Percentiles rank a stretch among this genome's conserved stretches.
phyloP scores from a whole-genome alignment of 2,888 invertebrate species.

The Agonopterix alstromeriana region DNA sequence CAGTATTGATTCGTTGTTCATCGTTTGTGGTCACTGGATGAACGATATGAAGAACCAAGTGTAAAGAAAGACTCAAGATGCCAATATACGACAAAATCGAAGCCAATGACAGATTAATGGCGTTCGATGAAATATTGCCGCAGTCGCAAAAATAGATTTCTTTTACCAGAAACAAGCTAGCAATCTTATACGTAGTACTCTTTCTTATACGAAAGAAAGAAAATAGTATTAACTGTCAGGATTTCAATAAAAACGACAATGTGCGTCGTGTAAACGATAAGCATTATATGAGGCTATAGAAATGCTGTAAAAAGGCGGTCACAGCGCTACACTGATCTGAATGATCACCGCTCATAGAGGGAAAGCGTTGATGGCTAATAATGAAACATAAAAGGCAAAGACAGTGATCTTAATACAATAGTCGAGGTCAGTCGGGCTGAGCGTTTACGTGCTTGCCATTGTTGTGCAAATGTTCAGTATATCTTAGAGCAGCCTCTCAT shows the following conservation, averaged over 20 bases:
- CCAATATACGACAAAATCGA: no score
- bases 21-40: no score
- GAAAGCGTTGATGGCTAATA: not conserved
- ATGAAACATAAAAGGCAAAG: constrained; percentile 21
- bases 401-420: constrained; percentile 47
- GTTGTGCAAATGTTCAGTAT: constrained; percentile 60
- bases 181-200: not conserved
- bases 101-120: no score
- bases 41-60: no score
- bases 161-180: no score
- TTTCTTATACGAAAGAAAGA: not conserved
- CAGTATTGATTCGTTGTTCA: no score
- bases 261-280: constrained; percentile 8
- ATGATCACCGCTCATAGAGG: not conserved
- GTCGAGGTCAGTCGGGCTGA: constrained; percentile 46
- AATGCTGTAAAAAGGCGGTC: constrained; percentile 4
- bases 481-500: constrained; percentile 45
- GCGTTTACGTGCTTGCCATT: constrained; percentile 45
- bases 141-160: no score
- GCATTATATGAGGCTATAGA: constrained; percentile 6
- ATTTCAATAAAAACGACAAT: constrained; percentile 9
- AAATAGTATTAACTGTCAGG: constrained; percentile 2
- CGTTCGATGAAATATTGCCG: no score
- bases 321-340: not conserved
- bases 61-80: no score